Percentiles rank a stretch among this genome's conserved stretches.
Conservation (phyloP, 2,888 invertebrate genomes). For the Catocala fraxini region DNA sequence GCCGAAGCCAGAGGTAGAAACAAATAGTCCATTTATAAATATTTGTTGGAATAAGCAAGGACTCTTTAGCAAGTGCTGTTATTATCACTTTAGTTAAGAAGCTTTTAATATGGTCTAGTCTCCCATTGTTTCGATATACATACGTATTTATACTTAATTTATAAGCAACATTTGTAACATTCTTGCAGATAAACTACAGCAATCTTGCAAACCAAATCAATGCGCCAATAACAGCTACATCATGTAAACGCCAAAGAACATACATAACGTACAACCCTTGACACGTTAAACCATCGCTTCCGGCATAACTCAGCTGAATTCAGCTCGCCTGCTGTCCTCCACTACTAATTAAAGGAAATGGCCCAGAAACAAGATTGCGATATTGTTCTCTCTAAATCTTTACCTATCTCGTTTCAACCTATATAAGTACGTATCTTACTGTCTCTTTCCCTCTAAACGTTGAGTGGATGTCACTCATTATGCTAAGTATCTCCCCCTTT, state of each 20-base stretch:
- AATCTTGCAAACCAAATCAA: background rate
- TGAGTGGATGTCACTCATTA: slow-evolving; percentile 85
- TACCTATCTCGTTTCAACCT: slow-evolving; percentile 56
- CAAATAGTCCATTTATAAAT: no score
- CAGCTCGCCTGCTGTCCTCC: slow-evolving; percentile 77
- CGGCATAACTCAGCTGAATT: slow-evolving; percentile 75
- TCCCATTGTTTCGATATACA: no score
- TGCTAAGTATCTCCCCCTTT: slow-evolving; percentile 85
- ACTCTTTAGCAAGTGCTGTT: no score
- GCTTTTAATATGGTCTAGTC: no score
- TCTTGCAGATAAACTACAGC: no score
- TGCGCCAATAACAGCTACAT: background rate
- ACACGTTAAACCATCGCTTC: slow-evolving; percentile 60
- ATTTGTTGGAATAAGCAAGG: no score
- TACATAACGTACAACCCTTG: slow-evolving; percentile 33
- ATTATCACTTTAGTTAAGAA: no score
- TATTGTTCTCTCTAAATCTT: slow-evolving; percentile 82
- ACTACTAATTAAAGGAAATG: slow-evolving; percentile 87
- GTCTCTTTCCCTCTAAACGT: slow-evolving; percentile 77
- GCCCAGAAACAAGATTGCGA: slow-evolving; percentile 88
- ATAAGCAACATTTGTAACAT: no score
- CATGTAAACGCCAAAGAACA: background rate
- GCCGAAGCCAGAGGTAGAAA: no score
- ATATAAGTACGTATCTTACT: slow-evolving; percentile 20
- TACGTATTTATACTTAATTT: no score